These are phyloP conservation scores for Pterostichus madidus DNA, from an alignment of 2,888 invertebrate genomes.

Conservation along the genomic window DNA sequence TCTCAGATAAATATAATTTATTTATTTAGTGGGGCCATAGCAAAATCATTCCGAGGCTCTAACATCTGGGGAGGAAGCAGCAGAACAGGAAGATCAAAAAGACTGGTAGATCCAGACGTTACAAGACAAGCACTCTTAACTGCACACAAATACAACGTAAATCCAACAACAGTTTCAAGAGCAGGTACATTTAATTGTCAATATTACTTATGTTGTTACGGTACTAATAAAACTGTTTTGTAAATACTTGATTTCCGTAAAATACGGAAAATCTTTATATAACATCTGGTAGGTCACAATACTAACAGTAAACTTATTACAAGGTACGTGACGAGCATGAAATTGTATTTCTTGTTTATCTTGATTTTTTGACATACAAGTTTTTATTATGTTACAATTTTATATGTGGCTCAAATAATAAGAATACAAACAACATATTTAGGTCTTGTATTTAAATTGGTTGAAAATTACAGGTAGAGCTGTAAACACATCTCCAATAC, in stretches of 20 bases:
- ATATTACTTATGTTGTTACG: constrained; percentile 4
- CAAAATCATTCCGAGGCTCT: constrained; percentile 83
- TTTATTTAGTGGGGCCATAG: constrained; percentile 85
- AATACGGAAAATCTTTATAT: background rate
- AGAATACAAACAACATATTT: too few species aligned
- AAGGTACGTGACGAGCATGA: background rate
- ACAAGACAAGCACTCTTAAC: constrained; percentile 86
- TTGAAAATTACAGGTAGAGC: constrained; percentile 71
- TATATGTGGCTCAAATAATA: too few species aligned
- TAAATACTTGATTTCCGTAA: background rate
- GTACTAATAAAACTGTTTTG: constrained; percentile 30
- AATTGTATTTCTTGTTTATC: background rate
- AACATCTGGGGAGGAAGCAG: constrained; percentile 84
- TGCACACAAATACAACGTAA: constrained; percentile 79
- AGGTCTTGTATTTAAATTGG: too few species aligned
- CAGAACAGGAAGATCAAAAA: constrained; percentile 84
- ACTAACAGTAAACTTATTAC: constrained; percentile 21
- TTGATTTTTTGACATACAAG: background rate
- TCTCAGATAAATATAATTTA: too few species aligned
- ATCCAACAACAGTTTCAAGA: constrained; percentile 74
- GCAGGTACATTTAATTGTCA: constrained; percentile 75
- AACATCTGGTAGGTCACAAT: constrained; percentile 21
- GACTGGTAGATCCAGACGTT: constrained; percentile 85
- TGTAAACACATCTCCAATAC: constrained; percentile 75
- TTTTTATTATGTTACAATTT: too few species aligned